Evolutionary conservation across 2,113 vertebrate species (phyloP), one percentile per base, ranked within the genome.

Genomic region (Macroglossus sobrinus): DNA sequence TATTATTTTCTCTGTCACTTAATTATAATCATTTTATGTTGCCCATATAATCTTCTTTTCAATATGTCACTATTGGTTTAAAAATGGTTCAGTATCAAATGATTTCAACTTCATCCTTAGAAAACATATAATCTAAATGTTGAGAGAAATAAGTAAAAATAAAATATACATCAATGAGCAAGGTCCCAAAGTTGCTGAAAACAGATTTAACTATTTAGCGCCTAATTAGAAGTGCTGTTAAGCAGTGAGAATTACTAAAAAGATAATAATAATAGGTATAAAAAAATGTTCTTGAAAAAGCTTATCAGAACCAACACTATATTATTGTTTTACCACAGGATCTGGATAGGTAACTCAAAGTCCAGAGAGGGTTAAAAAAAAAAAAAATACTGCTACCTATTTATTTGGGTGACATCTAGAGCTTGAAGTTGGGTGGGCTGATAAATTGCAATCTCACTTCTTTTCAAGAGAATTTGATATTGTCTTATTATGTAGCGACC

Each of bases 11-110:
- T 78, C 90, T 94, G 92, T 92, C 84, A 38, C 76, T 68, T 96
- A 94, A 97, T 97, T 95, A 97, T 53, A 97, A 95, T 89, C 64
- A 94, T 98, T 96, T 96, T 55, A 11, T 38, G 40, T 28, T 72
- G 35, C 87, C 59, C 71, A 92, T 84, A 81, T 92, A 97, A 97
- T 96, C 84, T 94, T 97, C 97, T 94, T 94, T 94, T 97, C 97
- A 96, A 3, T 76, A 81, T 97, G 96, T 92, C 95, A 96, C 69
- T 59, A 68, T 0, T 57, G 72, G 64, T 74, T 95, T 97, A 88
- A 96, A 96, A 98, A 93, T 66, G 40, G 84, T 45, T 92, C 47
- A 38, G 16, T 87, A 95, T 63, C 88, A 96, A 92, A 95, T 68
- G 59, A 87, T 88, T 95, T 88, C 93, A 95, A 64, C 59, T 57